Evolutionary conservation across 2,797 vertebrate genomes (phyloP).

Genomic region (Erithacus rubecula): DNA sequence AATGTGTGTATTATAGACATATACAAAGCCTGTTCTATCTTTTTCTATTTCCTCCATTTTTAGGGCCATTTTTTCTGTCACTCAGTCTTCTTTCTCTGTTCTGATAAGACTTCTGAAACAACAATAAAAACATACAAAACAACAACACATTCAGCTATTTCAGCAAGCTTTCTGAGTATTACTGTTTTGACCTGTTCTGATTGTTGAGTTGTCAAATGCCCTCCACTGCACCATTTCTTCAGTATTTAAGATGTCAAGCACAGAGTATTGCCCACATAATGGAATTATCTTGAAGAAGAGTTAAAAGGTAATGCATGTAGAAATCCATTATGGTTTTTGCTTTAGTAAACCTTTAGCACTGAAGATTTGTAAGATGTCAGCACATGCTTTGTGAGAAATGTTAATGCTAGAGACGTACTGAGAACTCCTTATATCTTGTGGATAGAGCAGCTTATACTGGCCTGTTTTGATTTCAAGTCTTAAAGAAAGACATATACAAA

Average conservation of each 20-base stretch:
- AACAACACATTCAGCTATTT: background rate
- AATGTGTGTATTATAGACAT: background rate
- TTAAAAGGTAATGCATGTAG: background rate
- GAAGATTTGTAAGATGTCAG: background rate
- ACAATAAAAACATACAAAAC: background rate
- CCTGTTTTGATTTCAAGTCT: background rate
- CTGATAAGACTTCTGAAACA: background rate
- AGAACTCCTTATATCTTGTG: background rate
- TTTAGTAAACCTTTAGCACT: background rate
- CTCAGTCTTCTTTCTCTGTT: background rate
- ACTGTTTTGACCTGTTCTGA: background rate
- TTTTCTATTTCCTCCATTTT: background rate
- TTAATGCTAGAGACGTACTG: background rate
- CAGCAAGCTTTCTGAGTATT: background rate
- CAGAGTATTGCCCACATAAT: background rate
- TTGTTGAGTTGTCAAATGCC: background rate
- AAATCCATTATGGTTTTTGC: background rate
- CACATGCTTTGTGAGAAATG: background rate
- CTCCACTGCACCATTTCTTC: background rate
- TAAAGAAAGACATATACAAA: background rate
- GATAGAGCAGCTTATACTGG: background rate
- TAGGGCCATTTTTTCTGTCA: background rate
- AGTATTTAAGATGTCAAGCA: background rate
- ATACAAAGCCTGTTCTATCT: background rate
- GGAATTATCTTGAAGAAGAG: background rate